These are phyloP conservation scores for Crioceris asparagi DNA, from an alignment of 2,888 invertebrate species.

Conservation along the genomic window DNA sequence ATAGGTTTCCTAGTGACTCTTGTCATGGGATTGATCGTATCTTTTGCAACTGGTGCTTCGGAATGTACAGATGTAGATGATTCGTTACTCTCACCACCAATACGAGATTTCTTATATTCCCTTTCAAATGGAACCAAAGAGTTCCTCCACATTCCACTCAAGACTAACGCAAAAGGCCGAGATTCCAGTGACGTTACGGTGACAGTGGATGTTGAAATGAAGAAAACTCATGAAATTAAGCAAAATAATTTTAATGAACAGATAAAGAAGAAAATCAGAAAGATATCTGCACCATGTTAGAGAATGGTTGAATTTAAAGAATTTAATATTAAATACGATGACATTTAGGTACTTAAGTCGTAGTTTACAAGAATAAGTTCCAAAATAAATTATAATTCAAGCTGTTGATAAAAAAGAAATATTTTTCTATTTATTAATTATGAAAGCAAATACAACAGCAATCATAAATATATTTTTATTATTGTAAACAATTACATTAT, in stretches of 20 bases:
- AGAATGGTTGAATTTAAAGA: no score
- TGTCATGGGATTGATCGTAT: constrained; percentile 59
- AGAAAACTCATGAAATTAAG: constrained; percentile 4
- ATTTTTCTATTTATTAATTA: no score
- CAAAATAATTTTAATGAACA: constrained; percentile 10
- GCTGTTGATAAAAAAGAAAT: no score
- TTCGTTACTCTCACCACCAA: constrained; percentile 57
- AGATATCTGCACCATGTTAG: constrained; percentile 15
- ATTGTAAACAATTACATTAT: no score
- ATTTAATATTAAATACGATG: no score
- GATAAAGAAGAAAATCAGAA: constrained; percentile 10
- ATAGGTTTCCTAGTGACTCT: constrained; percentile 67
- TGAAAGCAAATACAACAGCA: no score
- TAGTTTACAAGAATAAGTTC: no score
- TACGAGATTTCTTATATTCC: constrained; percentile 44
- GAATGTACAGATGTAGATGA: constrained; percentile 52
- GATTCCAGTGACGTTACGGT: constrained; percentile 12
- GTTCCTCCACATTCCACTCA: constrained; percentile 28
- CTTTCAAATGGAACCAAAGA: constrained; percentile 42
- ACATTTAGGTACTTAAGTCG: no score
- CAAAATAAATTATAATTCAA: no score
- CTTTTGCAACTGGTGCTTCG: constrained; percentile 53
- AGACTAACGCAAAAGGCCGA: constrained; percentile 15
- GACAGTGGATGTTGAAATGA: constrained; percentile 19
- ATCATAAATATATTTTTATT: no score